A percentile compares a stretch with the other conserved stretches of the same genome.
Evolutionary conservation across 2,113 vertebrate genomes (phyloP).

Genomic region (Tachuris rubrigastra): DNA sequence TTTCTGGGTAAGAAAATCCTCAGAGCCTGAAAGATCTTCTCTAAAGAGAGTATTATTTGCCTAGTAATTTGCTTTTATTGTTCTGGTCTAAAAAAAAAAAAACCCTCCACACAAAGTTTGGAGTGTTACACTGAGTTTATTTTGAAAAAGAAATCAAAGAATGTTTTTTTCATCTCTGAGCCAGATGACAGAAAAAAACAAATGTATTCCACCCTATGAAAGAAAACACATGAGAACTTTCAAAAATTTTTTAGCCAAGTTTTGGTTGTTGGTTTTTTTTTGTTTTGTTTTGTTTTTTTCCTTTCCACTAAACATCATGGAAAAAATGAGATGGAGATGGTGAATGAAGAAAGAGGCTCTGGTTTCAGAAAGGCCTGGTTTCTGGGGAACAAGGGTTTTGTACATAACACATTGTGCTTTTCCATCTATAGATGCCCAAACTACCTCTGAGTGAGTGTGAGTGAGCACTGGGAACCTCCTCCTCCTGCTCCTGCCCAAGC

Average conservation of each 20-base stretch:
- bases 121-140: slow-evolving; percentile 9
- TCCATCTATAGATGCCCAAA: not conserved
- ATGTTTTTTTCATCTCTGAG: slow-evolving; percentile 18
- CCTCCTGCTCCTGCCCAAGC: not conserved
- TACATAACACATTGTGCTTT: not conserved
- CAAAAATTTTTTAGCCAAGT: not conserved
- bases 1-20: not conserved
- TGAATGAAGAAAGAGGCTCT: not conserved
- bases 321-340: not conserved
- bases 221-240: slow-evolving; percentile 44
- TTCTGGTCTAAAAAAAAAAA: not conserved
- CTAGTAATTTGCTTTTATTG: not conserved
- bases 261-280: too few relatives aligned
- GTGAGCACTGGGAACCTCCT: not conserved
- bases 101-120: not conserved
- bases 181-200: slow-evolving; percentile 31
- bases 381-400: not conserved
- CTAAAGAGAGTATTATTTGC: not conserved
- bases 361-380: not conserved
- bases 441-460: not conserved
- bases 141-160: slow-evolving; percentile 54
- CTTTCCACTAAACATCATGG: not conserved
- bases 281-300: not conserved
- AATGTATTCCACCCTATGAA: not conserved
- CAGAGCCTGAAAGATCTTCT: not conserved